These are phyloP conservation scores for Acleris cristana DNA, from an alignment of 2,888 invertebrate genomes.

Conservation along the genomic window DNA sequence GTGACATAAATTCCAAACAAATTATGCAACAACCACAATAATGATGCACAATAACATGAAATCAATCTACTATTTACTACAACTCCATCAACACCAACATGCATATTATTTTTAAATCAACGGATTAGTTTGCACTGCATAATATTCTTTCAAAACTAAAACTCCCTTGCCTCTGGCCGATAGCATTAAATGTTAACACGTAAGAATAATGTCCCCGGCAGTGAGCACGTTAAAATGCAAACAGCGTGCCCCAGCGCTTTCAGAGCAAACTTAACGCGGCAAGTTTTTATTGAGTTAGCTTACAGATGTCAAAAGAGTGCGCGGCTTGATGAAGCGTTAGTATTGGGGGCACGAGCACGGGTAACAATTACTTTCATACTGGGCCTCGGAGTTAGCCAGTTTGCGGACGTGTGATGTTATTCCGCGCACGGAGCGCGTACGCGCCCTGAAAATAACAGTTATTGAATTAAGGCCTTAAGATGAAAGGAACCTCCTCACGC, in stretches of 20 bases:
- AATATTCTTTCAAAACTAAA: too few species aligned
- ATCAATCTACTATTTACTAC: too few species aligned
- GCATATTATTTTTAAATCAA: too few species aligned
- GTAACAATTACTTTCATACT: slow-evolving; percentile 48
- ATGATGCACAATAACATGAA: too few species aligned
- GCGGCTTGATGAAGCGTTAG: slow-evolving; percentile 39
- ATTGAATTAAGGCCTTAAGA: slow-evolving; percentile 47
- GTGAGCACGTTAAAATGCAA: not conserved
- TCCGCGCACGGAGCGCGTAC: slow-evolving; percentile 43
- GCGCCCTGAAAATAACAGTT: slow-evolving; percentile 43
- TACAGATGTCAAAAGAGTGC: slow-evolving; percentile 37
- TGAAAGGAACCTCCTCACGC: slow-evolving; percentile 22
- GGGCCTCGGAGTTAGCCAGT: slow-evolving; percentile 45
- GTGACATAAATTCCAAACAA: too few species aligned
- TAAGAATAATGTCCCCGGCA: not conserved
- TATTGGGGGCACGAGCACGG: slow-evolving; percentile 44
- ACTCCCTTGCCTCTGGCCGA: too few species aligned
- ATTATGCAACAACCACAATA: too few species aligned
- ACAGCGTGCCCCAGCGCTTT: slow-evolving; percentile 89
- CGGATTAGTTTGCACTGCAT: too few species aligned
- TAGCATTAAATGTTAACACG: not conserved
- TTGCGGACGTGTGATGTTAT: slow-evolving; percentile 41
- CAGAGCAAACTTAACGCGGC: slow-evolving; percentile 1
- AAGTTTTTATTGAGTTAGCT: slow-evolving; percentile 36
- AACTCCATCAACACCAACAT: too few species aligned